Evolutionary conservation across 2,113 vertebrate genomes (phyloP).

Genomic region (Eleginops maclovinus): DNA sequence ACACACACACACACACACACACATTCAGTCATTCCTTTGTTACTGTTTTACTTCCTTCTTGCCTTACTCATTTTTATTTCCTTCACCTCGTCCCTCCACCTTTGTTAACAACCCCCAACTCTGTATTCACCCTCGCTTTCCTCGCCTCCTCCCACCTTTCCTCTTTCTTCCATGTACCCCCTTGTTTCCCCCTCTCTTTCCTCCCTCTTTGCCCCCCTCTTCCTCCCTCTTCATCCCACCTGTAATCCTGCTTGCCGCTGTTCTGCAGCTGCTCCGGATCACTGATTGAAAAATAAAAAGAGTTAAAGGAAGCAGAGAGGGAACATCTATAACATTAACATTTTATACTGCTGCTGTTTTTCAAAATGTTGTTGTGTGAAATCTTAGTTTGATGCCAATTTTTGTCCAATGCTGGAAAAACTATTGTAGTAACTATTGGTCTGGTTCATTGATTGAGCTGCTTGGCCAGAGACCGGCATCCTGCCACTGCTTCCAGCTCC

Average conservation of each 20-base stretch:
- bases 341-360: background rate
- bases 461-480: conserved; percentile 10
- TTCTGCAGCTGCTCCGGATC: conserved; percentile 53
- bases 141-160: background rate
- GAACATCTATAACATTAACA: background rate
- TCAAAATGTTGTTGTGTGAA: background rate
- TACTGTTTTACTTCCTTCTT: background rate
- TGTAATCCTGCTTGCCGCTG: conserved; percentile 58
- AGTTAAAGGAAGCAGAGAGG: background rate
- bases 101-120: background rate
- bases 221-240: conserved; percentile 36
- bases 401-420: background rate
- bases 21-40: background rate
- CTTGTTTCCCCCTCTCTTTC: background rate
- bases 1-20: background rate
- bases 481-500: conserved; percentile 19
- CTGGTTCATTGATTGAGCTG: background rate
- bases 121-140: background rate
- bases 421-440: conserved; percentile 21
- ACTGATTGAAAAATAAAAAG: conserved; percentile 27
- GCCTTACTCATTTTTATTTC: background rate
- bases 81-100: background rate
- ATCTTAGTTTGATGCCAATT: background rate
- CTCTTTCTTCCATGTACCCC: background rate
- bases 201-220: background rate